A percentile compares a stretch with the other conserved stretches of the same genome.
These are phyloP conservation scores for Eutrigla gurnardus DNA, from an alignment of 2,797 vertebrate genomes.

Conservation along the genomic window DNA sequence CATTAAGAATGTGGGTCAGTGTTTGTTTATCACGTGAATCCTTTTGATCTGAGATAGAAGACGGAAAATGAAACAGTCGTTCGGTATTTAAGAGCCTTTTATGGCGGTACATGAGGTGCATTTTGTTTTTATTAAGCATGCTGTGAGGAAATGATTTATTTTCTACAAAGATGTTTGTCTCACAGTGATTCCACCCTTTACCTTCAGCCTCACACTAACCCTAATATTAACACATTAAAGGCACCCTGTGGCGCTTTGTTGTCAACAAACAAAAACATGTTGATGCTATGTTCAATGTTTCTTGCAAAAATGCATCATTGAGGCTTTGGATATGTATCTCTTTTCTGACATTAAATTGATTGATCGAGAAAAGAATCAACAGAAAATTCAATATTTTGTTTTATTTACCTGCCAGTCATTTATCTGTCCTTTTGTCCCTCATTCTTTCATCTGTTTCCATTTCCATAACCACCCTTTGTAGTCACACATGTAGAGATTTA, in stretches of 20 bases:
- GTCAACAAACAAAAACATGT: background rate
- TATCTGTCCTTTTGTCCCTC: background rate
- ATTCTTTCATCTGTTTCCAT: background rate
- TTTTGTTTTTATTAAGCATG: slow-evolving; percentile 5
- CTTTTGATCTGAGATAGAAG: slow-evolving; percentile 46
- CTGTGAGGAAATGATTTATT: background rate
- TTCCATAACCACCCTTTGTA: background rate
- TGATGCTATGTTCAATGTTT: background rate
- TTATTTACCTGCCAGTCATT: background rate
- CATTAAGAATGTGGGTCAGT: slow-evolving; percentile 62
- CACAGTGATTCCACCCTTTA: background rate
- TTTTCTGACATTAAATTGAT: background rate
- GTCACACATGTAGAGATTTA: background rate
- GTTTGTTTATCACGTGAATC: slow-evolving; percentile 47
- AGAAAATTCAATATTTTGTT: background rate
- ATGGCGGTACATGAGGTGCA: background rate
- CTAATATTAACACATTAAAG: background rate
- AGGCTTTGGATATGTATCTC: background rate
- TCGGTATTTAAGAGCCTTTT: slow-evolving; percentile 35
- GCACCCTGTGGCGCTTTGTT: background rate
- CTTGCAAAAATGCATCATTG: background rate
- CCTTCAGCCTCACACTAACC: background rate
- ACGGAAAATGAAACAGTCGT: background rate
- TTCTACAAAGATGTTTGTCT: slow-evolving; percentile 10
- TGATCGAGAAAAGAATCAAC: background rate